These are phyloP conservation scores for Siniperca scherzeri DNA, from an alignment of 2,797 vertebrate species.

Conservation along the genomic window DNA sequence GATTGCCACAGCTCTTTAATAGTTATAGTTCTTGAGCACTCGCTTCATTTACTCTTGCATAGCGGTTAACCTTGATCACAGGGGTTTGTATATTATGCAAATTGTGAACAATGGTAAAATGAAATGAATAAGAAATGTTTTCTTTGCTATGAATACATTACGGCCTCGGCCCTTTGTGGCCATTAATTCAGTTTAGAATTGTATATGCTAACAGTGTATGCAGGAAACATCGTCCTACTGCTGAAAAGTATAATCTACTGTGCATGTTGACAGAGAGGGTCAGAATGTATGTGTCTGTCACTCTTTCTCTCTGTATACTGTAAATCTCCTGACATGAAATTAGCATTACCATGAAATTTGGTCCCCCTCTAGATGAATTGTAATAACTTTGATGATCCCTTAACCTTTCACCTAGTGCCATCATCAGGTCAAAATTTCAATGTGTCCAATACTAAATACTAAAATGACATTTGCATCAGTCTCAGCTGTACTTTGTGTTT, in stretches of 20 bases:
- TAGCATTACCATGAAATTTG: not conserved
- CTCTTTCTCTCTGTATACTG: not conserved
- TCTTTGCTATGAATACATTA: not conserved
- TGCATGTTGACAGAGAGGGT: not conserved
- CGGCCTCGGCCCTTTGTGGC: not conserved
- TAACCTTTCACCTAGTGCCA: not conserved
- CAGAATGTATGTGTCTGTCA: not conserved
- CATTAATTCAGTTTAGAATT: constrained; percentile 11
- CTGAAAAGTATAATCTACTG: not conserved
- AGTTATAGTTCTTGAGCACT: not conserved
- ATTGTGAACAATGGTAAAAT: not conserved
- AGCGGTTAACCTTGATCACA: constrained; percentile 8
- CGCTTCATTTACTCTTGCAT: not conserved
- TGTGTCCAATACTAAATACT: not conserved
- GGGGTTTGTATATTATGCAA: not conserved
- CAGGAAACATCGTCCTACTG: not conserved
- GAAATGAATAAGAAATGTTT: constrained; percentile 10
- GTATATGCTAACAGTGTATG: not conserved
- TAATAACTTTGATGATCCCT: not conserved
- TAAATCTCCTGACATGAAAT: not conserved
- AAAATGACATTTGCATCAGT: not conserved
- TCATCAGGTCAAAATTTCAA: not conserved
- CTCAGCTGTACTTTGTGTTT: not conserved
- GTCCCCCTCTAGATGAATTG: not conserved
- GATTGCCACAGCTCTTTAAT: not conserved